Evolutionary conservation across 2,113 vertebrate species (phyloP), one percentile per base, ranked within the genome.

Genomic region (Zosterops pallidus): DNA sequence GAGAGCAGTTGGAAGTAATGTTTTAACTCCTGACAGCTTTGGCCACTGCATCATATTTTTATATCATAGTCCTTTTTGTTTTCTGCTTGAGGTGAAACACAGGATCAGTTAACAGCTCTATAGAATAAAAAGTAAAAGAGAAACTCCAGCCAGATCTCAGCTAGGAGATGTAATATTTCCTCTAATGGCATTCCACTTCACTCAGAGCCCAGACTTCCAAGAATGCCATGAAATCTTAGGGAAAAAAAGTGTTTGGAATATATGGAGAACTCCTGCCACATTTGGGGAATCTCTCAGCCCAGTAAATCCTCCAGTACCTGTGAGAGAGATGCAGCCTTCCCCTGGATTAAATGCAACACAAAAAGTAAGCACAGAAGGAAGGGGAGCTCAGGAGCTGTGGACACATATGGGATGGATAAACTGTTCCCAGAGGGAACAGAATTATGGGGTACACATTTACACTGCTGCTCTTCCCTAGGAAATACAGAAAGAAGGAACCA

Each of bases 401-500:
- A 5, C 23, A 35, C 12, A 3, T 4, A 26, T 1, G 1, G 4
- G 4, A 53, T 53, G 19, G 47, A 63, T 49, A 39, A 83, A 42
- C 19, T 22, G 28, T 14, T 57, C 35, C 16, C 50, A 15, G 23
- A 56, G 11, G 42, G 33, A 74, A 4, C 12, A 21, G 25, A 4
- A 25, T 0, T 57, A 62, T 46, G 29, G 33, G 16, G 8, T 16
- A 29, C 3, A 2, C 9, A 16, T 60, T 69, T 3, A 25, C 18
- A 57, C 19, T 3, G 12, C 72, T 47, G 55, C 33, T 77, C 49
- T 60, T 59, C 26, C 33, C 31, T 2, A 47, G 24, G 25, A 49
- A n/a, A 46, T 4, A 33, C 0, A 0, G 19, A 46, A 49, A 9
- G 14, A 2, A 11, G 11, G 19, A 76, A 14, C 20, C 22, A 9